Evolutionary conservation across 2,113 vertebrate genomes (phyloP), one percentile per base, ranked within the genome.

Genomic region (Larimichthys polyactis): DNA sequence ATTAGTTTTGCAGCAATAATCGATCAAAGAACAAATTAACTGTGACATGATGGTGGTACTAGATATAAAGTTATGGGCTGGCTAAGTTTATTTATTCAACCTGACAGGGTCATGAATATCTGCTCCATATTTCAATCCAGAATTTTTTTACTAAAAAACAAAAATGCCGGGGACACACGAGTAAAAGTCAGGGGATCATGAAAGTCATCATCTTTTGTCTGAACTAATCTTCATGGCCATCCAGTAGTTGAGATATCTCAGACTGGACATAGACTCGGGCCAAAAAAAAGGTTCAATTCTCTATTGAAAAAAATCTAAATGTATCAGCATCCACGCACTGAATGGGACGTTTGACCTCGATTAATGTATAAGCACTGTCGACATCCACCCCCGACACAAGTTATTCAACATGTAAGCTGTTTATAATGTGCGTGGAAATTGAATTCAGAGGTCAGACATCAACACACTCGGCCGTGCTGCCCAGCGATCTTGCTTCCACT

Each of bases 301-400:
- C 7, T 7, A 75, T 12, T 12, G 7, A 3, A 72, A 65, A 48
- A 19, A 6, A 52, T 67, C 44, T 9, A 74, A 67, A 54, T 22
- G 8, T 1, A 48, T 68, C 57, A 48, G 4, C 63, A 44, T 48
- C 60, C 15, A 55, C 24, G 11, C 16, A 40, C 43, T 65, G 44
- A 65, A 48, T 20, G 55, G 48, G 49, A 69, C 24, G 24, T 69
- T 54, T 68, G 75, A 78, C 16, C 29, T 76, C 68, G 62, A 12
- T 80, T 74, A 14, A 67, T 59, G 11, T 51, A 11, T 49, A 19
- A 68, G 59, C 36, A n/a, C 63, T 46, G 51, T 65, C 2, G 9
- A 73, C 24, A 65, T 5, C 46, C 36, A 27, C 32, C 24, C 40
- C 64, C 1, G 29, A 59, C 43, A 71, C 49, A 19, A 75, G 19